These are phyloP conservation scores for Corythoichthys haematopterus DNA, from an alignment of 2,113 vertebrate genomes.

Conservation along the genomic window DNA sequence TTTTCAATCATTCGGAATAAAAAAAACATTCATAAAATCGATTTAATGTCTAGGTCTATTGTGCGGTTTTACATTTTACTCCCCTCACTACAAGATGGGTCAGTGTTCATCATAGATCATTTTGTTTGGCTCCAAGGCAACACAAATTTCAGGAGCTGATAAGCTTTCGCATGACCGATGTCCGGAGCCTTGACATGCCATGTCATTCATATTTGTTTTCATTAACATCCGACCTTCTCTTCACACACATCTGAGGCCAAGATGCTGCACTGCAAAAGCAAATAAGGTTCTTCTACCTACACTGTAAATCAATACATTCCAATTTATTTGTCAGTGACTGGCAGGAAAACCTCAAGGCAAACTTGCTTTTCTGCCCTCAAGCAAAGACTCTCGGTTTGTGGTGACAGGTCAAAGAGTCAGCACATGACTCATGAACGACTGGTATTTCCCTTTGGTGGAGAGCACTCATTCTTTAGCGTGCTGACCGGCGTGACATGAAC, in stretches of 20 bases:
- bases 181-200: background rate
- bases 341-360: conserved; percentile 34
- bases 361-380: conserved; percentile 40
- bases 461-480: conserved; percentile 44
- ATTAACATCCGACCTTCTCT: conserved; percentile 12
- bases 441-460: conserved; percentile 52
- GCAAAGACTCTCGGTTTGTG: conserved; percentile 33
- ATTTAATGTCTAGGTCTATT: too few relatives aligned
- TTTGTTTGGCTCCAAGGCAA: background rate
- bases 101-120: background rate
- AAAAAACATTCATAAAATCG: too few relatives aligned
- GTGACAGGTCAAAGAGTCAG: conserved; percentile 66
- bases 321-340: conserved; percentile 57
- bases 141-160: background rate
- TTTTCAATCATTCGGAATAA: too few relatives aligned
- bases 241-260: conserved; percentile 10
- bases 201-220: background rate
- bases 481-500: conserved; percentile 44
- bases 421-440: conserved; percentile 59
- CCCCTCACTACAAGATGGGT: background rate
- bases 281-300: conserved; percentile 32
- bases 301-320: conserved; percentile 53
- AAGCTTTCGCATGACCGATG: background rate
- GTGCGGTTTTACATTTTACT: conserved; percentile 25
- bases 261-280: conserved; percentile 33